These are phyloP conservation scores for Beris morrisii DNA, from an alignment of 2,888 invertebrate species.

Conservation along the genomic window DNA sequence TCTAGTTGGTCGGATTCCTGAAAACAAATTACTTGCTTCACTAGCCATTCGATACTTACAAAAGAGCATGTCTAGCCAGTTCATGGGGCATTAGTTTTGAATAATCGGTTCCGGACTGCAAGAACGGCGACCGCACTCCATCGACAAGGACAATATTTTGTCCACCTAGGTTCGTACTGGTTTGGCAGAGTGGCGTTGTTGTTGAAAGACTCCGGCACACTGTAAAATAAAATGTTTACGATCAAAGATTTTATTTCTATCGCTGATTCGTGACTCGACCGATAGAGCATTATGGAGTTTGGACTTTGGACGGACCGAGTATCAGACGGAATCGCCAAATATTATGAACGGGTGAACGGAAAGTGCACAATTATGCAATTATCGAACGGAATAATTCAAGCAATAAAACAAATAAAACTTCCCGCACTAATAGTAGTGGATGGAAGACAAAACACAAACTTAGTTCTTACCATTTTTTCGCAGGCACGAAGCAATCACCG, in stretches of 20 bases:
- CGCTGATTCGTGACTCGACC: slow-evolving; percentile 5
- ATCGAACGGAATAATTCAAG: too few species aligned
- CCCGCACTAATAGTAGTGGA: too few species aligned
- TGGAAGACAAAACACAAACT: too few species aligned
- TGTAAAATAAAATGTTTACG: slow-evolving; percentile 29
- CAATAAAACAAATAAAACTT: too few species aligned
- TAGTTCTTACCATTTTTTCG: slow-evolving; percentile 33
- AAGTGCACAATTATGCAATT: too few species aligned
- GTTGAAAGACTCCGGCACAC: slow-evolving; percentile 41
- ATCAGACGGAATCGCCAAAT: too few species aligned
- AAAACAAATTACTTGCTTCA: too few species aligned
- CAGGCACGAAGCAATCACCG: slow-evolving; percentile 30
- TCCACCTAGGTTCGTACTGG: slow-evolving; percentile 41
- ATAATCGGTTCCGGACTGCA: slow-evolving; percentile 90
- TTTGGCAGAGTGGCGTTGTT: slow-evolving; percentile 39
- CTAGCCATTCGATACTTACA: slow-evolving; percentile 62
- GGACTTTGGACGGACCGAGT: slow-evolving; percentile 24
- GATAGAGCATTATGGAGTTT: slow-evolving; percentile 32
- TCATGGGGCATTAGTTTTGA: slow-evolving; percentile 95
- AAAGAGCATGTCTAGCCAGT: slow-evolving; percentile 83
- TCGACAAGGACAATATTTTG: slow-evolving; percentile 94
- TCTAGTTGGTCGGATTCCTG: too few species aligned
- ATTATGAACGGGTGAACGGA: too few species aligned
- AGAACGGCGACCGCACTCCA: slow-evolving; percentile 94
- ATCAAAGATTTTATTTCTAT: background rate